Base-by-base conservation (phyloP, 2,888 invertebrate genomes). In the Xanthostigma xanthostigma region DNA sequence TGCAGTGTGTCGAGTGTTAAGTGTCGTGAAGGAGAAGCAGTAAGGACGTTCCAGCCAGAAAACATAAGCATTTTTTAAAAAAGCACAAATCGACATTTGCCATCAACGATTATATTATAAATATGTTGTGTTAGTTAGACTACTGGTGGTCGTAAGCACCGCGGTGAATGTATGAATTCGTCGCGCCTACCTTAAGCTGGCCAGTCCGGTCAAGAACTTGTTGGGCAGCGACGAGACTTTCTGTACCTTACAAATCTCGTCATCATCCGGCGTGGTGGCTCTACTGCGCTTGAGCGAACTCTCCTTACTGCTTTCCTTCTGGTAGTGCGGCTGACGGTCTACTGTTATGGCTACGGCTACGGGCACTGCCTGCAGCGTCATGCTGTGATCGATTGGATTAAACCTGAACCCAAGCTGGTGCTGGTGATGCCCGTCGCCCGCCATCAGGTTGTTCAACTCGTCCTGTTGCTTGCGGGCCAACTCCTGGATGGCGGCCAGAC, bases 401-500 rank as follows among this genome's bases (percentile, higher is more conserved):
- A 64, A 64, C 50, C 67, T 60, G 55, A 66, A 60, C 53, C 66
- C 67, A 49, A 68, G 58, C 52, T 45, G 44, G 46, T 45, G 45
- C 35, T 45, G 38, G 36, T 46, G 46, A 13, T 56, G 44, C 57
- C 60, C 50, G 55, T 59, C 48, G 9, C 54, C 53, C 11, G 54
- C 55, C 61, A 62, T 54, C 58, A 61, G 53, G 56, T 62, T 56
- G 56, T 60, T 59, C 54, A 62, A 55, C 49, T 70, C 68, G 56
- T 79, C 76, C 57, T 73, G 73, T 57, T 76, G 76, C 45, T 58
- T 59, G 42, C 78, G 70, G 46, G 82, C 84, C 54, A 85, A 74
- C 61, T 84, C 83, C 59, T 84, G 81, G 58, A 86, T 82, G 56
- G 84, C 84, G 44, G 84, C 85, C 60, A 85, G 67, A 34, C 85